Conservation (phyloP, 2,113 vertebrate species). For the Euleptes europaea region DNA sequence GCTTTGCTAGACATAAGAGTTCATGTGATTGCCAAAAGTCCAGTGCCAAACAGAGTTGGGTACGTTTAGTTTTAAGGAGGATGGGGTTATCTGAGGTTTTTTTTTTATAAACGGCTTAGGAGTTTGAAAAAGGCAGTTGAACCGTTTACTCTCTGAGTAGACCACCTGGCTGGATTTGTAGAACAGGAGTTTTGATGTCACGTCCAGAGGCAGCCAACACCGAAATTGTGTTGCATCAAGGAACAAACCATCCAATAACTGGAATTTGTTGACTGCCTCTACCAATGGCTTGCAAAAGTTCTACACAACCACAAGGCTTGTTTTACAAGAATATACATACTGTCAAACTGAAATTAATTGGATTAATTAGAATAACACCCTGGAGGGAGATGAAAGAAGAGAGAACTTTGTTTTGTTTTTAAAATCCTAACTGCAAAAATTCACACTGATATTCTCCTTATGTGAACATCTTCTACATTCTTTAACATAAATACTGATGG, state of each 20-base stretch:
- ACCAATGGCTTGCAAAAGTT: neutral
- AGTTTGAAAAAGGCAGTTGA: neutral
- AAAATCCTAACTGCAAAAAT: neutral
- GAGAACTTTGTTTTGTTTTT: too few relatives aligned
- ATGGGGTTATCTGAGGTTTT: neutral
- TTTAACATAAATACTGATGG: neutral
- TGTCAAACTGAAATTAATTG: neutral
- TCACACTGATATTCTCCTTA: neutral
- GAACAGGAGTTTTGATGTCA: neutral
- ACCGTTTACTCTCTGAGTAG: neutral
- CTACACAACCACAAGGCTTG: too few relatives aligned
- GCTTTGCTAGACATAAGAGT: too few relatives aligned
- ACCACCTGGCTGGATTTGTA: neutral
- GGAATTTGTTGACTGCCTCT: neutral
- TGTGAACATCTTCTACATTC: neutral
- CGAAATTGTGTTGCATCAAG: neutral
- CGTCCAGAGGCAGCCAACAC: neutral
- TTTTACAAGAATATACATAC: neutral
- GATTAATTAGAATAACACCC: too few relatives aligned
- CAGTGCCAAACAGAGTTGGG: too few relatives aligned
- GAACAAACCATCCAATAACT: neutral
- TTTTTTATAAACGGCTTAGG: neutral
- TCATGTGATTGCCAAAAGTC: neutral
- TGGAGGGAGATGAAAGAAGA: too few relatives aligned
- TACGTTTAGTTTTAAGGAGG: neutral